These are phyloP conservation scores for Scaptomyza graminum DNA, from an alignment of 1,140 invertebrate species.

Conservation along the genomic window DNA sequence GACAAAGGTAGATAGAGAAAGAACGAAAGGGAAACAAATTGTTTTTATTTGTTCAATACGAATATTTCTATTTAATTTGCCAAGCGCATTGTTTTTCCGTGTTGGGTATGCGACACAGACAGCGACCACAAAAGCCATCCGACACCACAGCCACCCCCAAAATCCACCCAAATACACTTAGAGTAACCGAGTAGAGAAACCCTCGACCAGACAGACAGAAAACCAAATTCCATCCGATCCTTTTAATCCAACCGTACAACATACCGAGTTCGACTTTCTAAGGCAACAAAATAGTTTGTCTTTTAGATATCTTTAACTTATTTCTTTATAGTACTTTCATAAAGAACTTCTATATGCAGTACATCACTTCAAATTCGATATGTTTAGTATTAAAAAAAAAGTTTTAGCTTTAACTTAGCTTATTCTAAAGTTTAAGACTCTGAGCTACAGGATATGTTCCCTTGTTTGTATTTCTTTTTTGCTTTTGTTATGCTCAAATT, in stretches of 20 bases:
- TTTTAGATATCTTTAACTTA: too few species aligned
- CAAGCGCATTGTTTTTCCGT: slow-evolving; percentile 52
- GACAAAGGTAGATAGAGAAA: background rate
- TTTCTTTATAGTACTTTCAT: too few species aligned
- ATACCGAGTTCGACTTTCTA: background rate
- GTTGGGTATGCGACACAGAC: slow-evolving; percentile 18
- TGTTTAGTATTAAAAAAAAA: too few species aligned
- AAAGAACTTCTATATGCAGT: too few species aligned
- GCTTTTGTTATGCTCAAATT: background rate
- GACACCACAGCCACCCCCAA: background rate
- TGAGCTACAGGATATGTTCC: background rate
- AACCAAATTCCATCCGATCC: slow-evolving; percentile 2
- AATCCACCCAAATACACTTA: background rate
- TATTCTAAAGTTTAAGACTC: too few species aligned
- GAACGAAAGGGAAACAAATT: slow-evolving; percentile 53
- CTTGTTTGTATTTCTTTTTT: background rate
- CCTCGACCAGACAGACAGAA: background rate
- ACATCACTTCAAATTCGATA: too few species aligned
- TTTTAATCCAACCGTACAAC: background rate
- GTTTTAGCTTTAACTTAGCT: too few species aligned
- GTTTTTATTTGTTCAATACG: slow-evolving; percentile 73
- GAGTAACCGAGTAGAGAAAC: background rate
- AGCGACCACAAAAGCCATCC: slow-evolving; percentile 3
- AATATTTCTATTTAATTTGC: slow-evolving; percentile 68
- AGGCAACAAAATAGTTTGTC: too few species aligned